Percentiles rank a stretch among this genome's conserved stretches.
Conservation (phyloP, 1,140 invertebrate species). For the Hypothenemus hampei region DNA sequence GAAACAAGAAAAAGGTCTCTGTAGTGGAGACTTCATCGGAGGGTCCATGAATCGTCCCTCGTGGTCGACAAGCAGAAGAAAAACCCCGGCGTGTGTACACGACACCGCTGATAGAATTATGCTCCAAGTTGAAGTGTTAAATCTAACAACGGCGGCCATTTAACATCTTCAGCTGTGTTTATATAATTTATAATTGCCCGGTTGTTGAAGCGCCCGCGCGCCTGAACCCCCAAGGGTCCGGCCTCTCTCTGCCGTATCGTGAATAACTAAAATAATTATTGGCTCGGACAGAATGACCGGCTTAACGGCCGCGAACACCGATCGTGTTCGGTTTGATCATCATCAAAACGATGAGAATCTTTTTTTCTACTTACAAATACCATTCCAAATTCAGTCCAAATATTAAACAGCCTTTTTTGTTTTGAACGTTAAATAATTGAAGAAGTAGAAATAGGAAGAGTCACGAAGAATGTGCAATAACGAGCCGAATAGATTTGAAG, state of each 20-base stretch:
- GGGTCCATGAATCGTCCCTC: too few species aligned
- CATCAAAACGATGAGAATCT: too few species aligned
- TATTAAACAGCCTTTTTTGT: too few species aligned
- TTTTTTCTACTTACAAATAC: too few species aligned
- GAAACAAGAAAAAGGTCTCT: too few species aligned
- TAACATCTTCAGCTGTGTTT: slow-evolving; percentile 29
- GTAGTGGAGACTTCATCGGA: too few species aligned
- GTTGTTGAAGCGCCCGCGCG: slow-evolving; percentile 21
- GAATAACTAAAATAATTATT: slow-evolving; percentile 43
- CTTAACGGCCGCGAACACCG: slow-evolving; percentile 36
- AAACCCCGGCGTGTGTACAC: slow-evolving; percentile 4
- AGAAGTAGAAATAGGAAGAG: too few species aligned
- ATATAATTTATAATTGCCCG: slow-evolving; percentile 33
- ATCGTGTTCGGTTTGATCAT: slow-evolving; percentile 38
- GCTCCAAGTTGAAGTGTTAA: slow-evolving; percentile 29
- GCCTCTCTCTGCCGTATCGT: too few species aligned
- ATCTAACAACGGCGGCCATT: slow-evolving; percentile 28
- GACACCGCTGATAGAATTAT: slow-evolving; percentile 16
- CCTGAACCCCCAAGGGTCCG: slow-evolving; percentile 13
- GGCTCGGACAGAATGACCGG: slow-evolving; percentile 35
- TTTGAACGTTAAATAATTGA: too few species aligned
- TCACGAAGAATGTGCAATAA: too few species aligned
- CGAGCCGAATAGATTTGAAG: too few species aligned
- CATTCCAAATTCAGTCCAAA: too few species aligned
- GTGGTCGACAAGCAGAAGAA: slow-evolving; percentile 15